Percentiles rank a stretch among this genome's conserved stretches.
Evolutionary conservation across 2,113 vertebrate genomes (phyloP).

Genomic region (Neoarius graeffei): DNA sequence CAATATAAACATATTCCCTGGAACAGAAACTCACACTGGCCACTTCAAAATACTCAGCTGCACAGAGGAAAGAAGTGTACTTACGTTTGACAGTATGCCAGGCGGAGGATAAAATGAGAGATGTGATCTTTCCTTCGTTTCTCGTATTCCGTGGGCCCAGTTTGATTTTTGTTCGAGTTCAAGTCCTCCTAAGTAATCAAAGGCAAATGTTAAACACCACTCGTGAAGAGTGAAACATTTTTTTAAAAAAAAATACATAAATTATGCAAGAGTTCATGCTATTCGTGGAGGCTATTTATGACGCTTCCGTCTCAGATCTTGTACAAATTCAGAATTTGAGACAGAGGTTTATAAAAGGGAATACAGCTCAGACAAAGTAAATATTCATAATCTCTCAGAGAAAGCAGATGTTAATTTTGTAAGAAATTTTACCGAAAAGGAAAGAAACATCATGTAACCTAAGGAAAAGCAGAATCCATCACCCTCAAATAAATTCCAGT

Average conservation of each 20-base stretch:
- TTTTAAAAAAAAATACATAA: too few species aligned
- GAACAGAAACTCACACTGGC: background rate
- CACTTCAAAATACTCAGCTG: background rate
- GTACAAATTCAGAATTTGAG: too few species aligned
- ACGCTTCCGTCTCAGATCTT: too few species aligned
- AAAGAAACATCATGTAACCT: too few species aligned
- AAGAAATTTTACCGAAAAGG: too few species aligned
- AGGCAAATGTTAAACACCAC: background rate
- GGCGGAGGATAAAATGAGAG: slow-evolving; percentile 95
- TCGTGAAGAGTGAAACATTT: background rate
- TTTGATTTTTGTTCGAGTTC: slow-evolving; percentile 52
- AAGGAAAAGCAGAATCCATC: too few species aligned
- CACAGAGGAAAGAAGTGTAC: slow-evolving; percentile 52
- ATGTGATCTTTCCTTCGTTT: slow-evolving; percentile 92
- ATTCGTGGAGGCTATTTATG: too few species aligned
- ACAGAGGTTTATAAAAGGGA: too few species aligned
- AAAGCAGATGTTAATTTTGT: too few species aligned
- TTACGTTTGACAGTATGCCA: slow-evolving; percentile 98
- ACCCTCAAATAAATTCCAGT: too few species aligned
- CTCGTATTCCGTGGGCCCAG: slow-evolving; percentile 69
- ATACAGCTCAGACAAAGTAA: too few species aligned
- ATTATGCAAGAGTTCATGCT: background rate
- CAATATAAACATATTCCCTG: background rate
- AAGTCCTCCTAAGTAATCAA: slow-evolving; percentile 71
- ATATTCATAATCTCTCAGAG: too few species aligned